These are phyloP conservation scores for Coregonus suidteri DNA, from an alignment of 2,797 vertebrate genomes.

Conservation along the genomic window DNA sequence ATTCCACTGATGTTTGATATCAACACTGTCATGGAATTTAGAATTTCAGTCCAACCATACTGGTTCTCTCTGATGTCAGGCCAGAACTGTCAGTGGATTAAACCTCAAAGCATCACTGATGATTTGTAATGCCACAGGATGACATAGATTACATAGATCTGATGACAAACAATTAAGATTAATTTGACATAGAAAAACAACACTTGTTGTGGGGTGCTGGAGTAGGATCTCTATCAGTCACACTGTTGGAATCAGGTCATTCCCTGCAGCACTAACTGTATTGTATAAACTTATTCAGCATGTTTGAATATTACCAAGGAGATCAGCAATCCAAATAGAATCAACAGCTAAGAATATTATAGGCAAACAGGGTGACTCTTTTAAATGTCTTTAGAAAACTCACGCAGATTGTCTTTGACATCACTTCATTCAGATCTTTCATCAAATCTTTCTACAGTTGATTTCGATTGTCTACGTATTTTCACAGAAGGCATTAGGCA, in stretches of 20 bases:
- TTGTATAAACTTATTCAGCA: neutral
- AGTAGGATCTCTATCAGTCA: slow-evolving; percentile 3
- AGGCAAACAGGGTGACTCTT: neutral
- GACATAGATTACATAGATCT: slow-evolving; percentile 40
- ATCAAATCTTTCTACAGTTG: neutral
- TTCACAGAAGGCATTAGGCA: neutral
- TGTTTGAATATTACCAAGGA: slow-evolving; percentile 3
- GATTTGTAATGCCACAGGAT: slow-evolving; percentile 55
- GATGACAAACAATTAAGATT: slow-evolving; percentile 51
- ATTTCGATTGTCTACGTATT: neutral
- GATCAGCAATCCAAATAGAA: slow-evolving; percentile 19
- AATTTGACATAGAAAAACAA: slow-evolving; percentile 43
- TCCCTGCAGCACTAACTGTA: slow-evolving; percentile 3
- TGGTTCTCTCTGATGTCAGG: slow-evolving; percentile 49
- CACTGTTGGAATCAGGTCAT: neutral
- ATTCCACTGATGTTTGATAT: slow-evolving; percentile 54
- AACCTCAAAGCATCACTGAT: slow-evolving; percentile 49
- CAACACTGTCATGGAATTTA: slow-evolving; percentile 39
- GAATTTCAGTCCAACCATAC: slow-evolving; percentile 47
- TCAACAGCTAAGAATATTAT: neutral
- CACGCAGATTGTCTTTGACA: too few species aligned
- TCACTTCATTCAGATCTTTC: too few species aligned
- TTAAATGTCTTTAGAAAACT: too few species aligned
- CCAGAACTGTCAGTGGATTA: slow-evolving; percentile 55
- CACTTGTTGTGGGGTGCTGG: slow-evolving; percentile 10